Percentiles rank a stretch among this genome's conserved stretches.
Evolutionary conservation across 30 jellyfish, hydroid and myxozoan genomes (phyloP).

Genomic region (Aurelia sp.): DNA sequence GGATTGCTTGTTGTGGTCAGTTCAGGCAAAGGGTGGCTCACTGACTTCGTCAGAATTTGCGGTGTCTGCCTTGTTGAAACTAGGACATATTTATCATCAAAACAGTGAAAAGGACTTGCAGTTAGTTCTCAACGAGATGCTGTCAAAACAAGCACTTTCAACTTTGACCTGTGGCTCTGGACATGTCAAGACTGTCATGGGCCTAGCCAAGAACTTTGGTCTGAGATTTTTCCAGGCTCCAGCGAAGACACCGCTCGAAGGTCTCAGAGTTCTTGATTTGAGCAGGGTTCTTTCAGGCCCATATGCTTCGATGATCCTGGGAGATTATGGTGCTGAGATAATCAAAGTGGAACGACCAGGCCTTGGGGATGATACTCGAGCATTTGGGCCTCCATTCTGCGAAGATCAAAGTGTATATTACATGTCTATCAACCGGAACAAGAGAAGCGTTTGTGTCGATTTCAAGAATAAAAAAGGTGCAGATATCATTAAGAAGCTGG

Average conservation of each 20-base stretch:
- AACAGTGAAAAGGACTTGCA: too few relatives aligned
- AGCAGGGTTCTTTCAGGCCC: slow-evolving; percentile 98
- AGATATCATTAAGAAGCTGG: slow-evolving; percentile 79
- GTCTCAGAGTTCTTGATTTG: slow-evolving; percentile 70
- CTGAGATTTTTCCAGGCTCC: slow-evolving; percentile 52
- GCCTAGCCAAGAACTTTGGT: slow-evolving; percentile 25
- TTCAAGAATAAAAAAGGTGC: slow-evolving; percentile 80
- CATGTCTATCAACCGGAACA: slow-evolving; percentile 93
- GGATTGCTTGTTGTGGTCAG: neutral
- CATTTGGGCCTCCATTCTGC: slow-evolving; percentile 95
- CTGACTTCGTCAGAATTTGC: too few relatives aligned
- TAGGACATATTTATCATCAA: too few relatives aligned
- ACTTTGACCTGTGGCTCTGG: slow-evolving; percentile 18
- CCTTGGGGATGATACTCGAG: slow-evolving; percentile 94
- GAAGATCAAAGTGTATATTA: slow-evolving; percentile 95
- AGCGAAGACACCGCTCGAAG: slow-evolving; percentile 57
- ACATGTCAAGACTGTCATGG: slow-evolving; percentile 2
- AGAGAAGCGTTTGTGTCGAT: slow-evolving; percentile 81
- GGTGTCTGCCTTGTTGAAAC: too few relatives aligned
- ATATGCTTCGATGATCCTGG: slow-evolving; percentile 91
- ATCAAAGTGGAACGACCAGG: slow-evolving; percentile 96
- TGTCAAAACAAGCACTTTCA: slow-evolving; percentile 15
- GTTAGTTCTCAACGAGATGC: slow-evolving; percentile 8
- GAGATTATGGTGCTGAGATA: slow-evolving; percentile 97
- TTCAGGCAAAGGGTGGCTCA: too few relatives aligned